A percentile compares a stretch with the other conserved stretches of the same genome.
Conservation (phyloP, 2,113 vertebrate species). For the Eclectus roratus region DNA sequence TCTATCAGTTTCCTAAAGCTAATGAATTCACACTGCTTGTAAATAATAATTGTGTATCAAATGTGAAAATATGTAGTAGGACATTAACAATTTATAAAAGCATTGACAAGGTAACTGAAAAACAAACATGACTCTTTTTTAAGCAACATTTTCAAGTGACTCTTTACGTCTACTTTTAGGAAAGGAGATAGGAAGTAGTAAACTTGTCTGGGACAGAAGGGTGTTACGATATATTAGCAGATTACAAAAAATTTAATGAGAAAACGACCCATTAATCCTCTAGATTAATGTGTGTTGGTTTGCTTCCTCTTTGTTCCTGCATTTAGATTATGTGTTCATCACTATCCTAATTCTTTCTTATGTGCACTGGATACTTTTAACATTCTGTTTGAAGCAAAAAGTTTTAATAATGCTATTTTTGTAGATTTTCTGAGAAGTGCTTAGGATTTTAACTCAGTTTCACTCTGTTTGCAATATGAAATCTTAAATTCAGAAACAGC, state of each 20-base stretch:
- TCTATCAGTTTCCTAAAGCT: slow-evolving; percentile 47
- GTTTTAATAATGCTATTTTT: slow-evolving; percentile 31
- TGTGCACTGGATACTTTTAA: neutral
- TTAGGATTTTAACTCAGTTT: slow-evolving; percentile 43
- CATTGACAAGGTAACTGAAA: slow-evolving; percentile 2
- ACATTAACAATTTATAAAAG: slow-evolving; percentile 61
- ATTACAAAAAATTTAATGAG: slow-evolving; percentile 41
- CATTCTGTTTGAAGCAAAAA: neutral
- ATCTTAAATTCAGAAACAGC: neutral
- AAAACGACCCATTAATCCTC: slow-evolving; percentile 42
- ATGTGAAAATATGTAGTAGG: slow-evolving; percentile 34
- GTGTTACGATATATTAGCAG: slow-evolving; percentile 19
- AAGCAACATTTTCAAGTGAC: slow-evolving; percentile 49
- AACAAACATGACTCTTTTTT: slow-evolving; percentile 63
- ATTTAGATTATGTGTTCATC: slow-evolving; percentile 19
- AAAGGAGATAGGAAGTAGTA: slow-evolving; percentile 5
- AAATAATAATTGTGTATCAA: slow-evolving; percentile 55
- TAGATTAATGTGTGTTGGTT: slow-evolving; percentile 44
- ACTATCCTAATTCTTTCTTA: slow-evolving; percentile 43
- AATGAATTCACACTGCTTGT: slow-evolving; percentile 47
- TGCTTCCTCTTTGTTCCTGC: neutral
- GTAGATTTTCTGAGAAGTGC: neutral
- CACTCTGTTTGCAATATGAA: neutral
- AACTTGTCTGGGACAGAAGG: neutral
- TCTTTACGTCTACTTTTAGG: neutral